These are phyloP conservation scores for Chrosomus eos DNA, from an alignment of 2,797 vertebrate genomes.

Conservation along the genomic window DNA sequence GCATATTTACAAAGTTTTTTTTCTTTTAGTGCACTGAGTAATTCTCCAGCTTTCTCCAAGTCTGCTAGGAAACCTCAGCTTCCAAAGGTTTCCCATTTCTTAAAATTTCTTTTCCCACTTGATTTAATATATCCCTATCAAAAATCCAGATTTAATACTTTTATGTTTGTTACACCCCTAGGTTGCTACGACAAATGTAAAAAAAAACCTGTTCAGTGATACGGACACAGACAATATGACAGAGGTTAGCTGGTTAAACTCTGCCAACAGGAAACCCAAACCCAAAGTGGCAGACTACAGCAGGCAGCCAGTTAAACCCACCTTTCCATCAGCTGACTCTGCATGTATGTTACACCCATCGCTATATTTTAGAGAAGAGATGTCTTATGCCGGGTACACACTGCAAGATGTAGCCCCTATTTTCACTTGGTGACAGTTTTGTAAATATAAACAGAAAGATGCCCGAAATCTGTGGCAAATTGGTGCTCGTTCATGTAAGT, in stretches of 20 bases:
- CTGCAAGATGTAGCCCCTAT: not conserved
- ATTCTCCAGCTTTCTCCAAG: conserved; percentile 44
- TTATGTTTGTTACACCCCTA: conserved; percentile 46
- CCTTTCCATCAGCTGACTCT: conserved; percentile 35
- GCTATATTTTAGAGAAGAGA: not conserved
- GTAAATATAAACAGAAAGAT: not conserved
- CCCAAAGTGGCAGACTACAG: conserved; percentile 81
- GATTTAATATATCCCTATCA: not conserved
- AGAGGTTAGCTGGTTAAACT: conserved; percentile 88
- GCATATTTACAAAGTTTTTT: conserved; percentile 5
- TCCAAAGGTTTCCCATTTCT: conserved; percentile 67
- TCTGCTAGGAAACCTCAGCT: conserved; percentile 62
- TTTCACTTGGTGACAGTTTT: not conserved
- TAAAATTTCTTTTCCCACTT: too few species aligned
- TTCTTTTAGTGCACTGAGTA: conserved; percentile 61
- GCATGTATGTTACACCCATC: conserved; percentile 65
- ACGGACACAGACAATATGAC: conserved; percentile 82
- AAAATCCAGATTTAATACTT: not conserved
- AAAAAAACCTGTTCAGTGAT: conserved; percentile 90
- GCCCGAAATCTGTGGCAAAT: too few species aligned
- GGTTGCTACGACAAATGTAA: conserved; percentile 66
- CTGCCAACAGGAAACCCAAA: conserved; percentile 81
- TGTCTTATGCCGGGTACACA: not conserved
- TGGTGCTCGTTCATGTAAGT: not conserved
- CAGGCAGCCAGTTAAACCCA: conserved; percentile 71